Conservation (phyloP, 2,888 invertebrate species). For the Tupiocoris notatus region DNA sequence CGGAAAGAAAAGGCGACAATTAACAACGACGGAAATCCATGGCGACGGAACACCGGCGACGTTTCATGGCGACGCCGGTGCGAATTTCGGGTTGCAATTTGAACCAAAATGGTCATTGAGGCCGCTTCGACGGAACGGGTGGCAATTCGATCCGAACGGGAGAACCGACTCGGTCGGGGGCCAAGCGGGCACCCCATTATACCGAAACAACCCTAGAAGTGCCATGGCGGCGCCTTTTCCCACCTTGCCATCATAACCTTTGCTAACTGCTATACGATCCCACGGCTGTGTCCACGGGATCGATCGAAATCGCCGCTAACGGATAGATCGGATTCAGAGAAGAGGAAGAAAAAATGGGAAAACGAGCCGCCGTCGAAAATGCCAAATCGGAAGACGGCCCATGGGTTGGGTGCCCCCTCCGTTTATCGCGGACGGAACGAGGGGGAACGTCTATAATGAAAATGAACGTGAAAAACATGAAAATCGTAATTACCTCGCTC, state of each 20-base stretch:
- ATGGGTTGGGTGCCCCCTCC: neutral
- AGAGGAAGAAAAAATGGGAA: too few relatives aligned
- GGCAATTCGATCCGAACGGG: neutral
- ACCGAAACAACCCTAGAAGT: slow-evolving; percentile 35
- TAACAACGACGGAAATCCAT: neutral
- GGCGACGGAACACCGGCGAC: neutral
- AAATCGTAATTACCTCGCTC: neutral
- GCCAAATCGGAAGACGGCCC: neutral
- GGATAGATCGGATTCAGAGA: neutral
- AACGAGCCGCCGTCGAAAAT: too few relatives aligned
- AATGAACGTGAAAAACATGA: neutral
- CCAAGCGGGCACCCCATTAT: slow-evolving; percentile 28
- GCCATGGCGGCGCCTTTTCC: slow-evolving; percentile 36
- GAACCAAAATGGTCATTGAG: neutral
- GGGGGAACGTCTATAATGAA: neutral
- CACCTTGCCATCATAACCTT: slow-evolving; percentile 40
- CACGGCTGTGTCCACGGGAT: neutral
- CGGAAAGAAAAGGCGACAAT: slow-evolving; percentile 1
- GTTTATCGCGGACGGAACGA: neutral
- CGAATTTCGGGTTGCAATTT: neutral
- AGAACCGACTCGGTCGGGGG: slow-evolving; percentile 19
- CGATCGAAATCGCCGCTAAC: neutral
- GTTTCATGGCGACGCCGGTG: neutral
- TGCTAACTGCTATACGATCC: slow-evolving; percentile 17
- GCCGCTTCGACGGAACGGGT: neutral